Conservation (phyloP, 1,140 invertebrate genomes). For the Nephotettix cincticeps region DNA sequence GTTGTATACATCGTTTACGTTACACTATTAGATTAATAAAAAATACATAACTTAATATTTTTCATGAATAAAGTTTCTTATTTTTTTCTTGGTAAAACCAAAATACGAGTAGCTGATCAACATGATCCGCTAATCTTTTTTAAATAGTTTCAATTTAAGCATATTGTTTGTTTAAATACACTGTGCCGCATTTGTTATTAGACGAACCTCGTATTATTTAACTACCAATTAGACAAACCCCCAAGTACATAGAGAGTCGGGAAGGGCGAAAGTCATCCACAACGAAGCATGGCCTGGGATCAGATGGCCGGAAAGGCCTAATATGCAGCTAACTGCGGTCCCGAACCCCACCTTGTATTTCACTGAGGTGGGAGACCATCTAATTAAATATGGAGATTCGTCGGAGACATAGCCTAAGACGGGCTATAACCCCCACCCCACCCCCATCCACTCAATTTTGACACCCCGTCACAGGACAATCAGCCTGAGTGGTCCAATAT, state of each 20-base stretch:
- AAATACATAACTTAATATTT: too few relatives aligned
- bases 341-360: constrained; percentile 5
- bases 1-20: too few relatives aligned
- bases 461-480: constrained; percentile 10
- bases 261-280: too few relatives aligned
- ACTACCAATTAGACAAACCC: background rate
- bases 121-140: background rate
- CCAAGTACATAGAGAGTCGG: too few relatives aligned
- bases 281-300: background rate
- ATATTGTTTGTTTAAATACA: background rate
- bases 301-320: constrained; percentile 5
- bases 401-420: background rate
- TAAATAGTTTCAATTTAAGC: background rate
- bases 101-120: background rate
- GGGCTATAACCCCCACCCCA: background rate
- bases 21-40: too few relatives aligned
- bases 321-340: background rate
- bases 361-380: background rate
- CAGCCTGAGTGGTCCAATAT: background rate
- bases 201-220: background rate
- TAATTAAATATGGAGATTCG: constrained; percentile 22
- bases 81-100: too few relatives aligned
- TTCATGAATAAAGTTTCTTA: too few relatives aligned
- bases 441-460: background rate
- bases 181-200: background rate